Base-by-base conservation (phyloP, 2,113 vertebrate genomes). In the Cebus imitator region DNA sequence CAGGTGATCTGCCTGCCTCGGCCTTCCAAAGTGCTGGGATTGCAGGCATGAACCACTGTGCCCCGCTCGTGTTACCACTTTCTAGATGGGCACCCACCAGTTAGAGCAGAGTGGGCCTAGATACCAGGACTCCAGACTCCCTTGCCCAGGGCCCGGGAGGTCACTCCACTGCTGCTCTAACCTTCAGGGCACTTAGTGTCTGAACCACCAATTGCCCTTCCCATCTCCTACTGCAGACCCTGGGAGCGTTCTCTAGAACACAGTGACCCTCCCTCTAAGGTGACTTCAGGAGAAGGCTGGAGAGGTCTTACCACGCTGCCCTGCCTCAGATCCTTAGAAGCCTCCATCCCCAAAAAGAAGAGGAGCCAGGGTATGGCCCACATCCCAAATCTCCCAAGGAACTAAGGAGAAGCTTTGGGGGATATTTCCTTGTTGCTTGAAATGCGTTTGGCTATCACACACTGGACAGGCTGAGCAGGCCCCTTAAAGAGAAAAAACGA, bases 391-490 rank as follows among this genome's bases (percentile, higher is more conserved):
- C 78, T 70, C 72, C 76, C 8, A 43, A 27, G 79, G 55, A 90
- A 52, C n/a, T 16, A 40, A 91, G 75, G 66, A 92, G 45, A 76
- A 23, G 43, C 50, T 52, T 55, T 25, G n/a, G 86, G 86, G 94
- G 95, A 97, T 57, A 35, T 16, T 50, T 80, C 79, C 68, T 90
- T 93, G 96, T 97, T 76, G 2, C 55, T 45, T 66, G 45, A 61
- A 86, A 96, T 97, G 55, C 95, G 95, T 64, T 84, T 52, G 80
- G 80, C 76, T 55, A 43, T 95, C 90, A 92, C 45, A 96, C 93
- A 87, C 45, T 6, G 45, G 75, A 21, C 57, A 73, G 90, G 81
- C 78, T 23, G 84, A 87, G 80, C 25, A 35, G 85, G 58, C 50
- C 82, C 50, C 80, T 94, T 91, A 61, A 18, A 55, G 89, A 87